Base-by-base conservation (phyloP, 2,797 vertebrate genomes). In the Crotalus adamanteus region DNA sequence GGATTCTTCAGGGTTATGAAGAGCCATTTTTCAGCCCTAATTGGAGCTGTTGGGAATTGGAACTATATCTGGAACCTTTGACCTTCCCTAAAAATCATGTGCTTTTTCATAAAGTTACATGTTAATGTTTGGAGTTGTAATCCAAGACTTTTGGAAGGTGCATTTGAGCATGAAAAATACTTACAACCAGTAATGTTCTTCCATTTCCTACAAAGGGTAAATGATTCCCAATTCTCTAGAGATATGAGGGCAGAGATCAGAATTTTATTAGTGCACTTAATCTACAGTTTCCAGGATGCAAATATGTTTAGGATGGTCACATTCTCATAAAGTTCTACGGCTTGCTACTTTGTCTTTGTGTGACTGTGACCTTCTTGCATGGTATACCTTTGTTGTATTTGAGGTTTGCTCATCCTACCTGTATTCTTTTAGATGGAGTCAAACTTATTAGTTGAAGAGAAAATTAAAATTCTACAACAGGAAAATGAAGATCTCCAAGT, bases 401-500 rank as follows among this genome's bases (percentile, higher is more conserved):
- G 59, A 53, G 60, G 63, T 51, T 90, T 51, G 20, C 26, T 59
- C 28, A 37, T 26, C 56, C 26, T 0, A 42, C 11, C 55, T 8
- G 28, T 89, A 22, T 0, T 20, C 57, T 96, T 95, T 86, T 96
- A 99, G 99, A 97, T 94, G 65, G 98, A 99, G 96, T 98, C 96
- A 95, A 99, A 98, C 61, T 94, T 98, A 91, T 88, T 98, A 51
- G 92, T 99, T 95, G 98, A 99, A 94, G 98, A 99, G 90, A 99
- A 98, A 95, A 95, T 98, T 57, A 94, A 98, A 53, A 97, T 97
- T 28, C 94, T 98, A 88, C 97, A 98, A 91, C 99, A 99, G 96
- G 98, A 99, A 97, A 98, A 98, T 0, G 99, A 99, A 95, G 98
- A 99, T 92, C 98, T 99, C 73, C 97, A 96, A 0, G 98, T 98